A percentile compares a stretch with the other conserved stretches of the same genome.
phyloP scores from a whole-genome alignment of 2,113 vertebrate genomes.

The Psilopsiagon aymara region DNA sequence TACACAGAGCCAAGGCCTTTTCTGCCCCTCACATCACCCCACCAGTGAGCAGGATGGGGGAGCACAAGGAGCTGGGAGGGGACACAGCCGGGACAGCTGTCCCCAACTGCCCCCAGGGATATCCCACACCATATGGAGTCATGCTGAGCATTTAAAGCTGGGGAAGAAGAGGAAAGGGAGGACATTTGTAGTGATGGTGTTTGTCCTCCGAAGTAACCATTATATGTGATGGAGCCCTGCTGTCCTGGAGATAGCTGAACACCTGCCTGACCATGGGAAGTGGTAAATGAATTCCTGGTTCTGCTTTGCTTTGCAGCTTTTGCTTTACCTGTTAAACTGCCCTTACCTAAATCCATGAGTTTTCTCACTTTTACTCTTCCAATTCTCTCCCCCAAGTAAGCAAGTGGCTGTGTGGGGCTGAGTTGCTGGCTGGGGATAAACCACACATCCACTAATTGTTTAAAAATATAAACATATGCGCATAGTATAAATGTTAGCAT shows the following conservation, averaged over 20 bases:
- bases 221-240: too few relatives aligned
- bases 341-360: neutral
- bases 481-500: neutral
- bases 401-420: neutral
- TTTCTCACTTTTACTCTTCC: neutral
- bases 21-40: neutral
- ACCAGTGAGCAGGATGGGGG: neutral
- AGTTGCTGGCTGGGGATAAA: neutral
- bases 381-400: neutral
- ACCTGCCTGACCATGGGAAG: neutral
- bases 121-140: neutral
- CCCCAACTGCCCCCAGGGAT: neutral
- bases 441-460: neutral
- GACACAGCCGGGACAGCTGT: neutral
- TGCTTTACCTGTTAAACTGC: neutral
- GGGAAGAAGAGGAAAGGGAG: neutral
- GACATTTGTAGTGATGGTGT: neutral
- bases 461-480: neutral
- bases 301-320: neutral
- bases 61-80: neutral
- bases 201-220: neutral
- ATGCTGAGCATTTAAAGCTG: neutral
- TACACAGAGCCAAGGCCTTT: neutral
- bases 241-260: neutral
- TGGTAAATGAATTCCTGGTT: neutral